Base-by-base conservation (phyloP, 2,888 invertebrate genomes). In the Campoplex nolae region DNA sequence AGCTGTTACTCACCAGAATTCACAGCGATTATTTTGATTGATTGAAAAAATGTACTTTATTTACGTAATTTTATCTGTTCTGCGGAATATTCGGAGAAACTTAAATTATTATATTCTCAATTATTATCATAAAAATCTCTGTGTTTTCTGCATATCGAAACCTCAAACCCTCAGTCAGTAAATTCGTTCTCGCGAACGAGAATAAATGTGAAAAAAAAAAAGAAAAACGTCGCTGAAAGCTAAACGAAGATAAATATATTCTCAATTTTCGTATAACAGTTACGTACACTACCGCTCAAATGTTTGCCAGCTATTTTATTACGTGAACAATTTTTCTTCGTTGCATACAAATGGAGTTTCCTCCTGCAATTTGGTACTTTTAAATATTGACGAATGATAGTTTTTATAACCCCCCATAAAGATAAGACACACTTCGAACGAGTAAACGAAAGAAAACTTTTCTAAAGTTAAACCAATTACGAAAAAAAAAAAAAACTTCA, bases 231-330 rank as follows among this genome's bases (percentile, higher is more conserved):
- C 32, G 32, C 32, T 62, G 32, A 32, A 62, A 62, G 62, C 62
- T 62, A 62, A 32, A 32, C 62, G 62, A 32, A 62, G 6, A 32
- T 32, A 4, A 58, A 58, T 32, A 58, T 62, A 32, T 62, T 32
- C 16, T 62, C 32, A 62, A 62, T 62, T 62, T 62, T 62, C 62
- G 16, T 62, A 62, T 32, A 32, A 62, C 62, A 62, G 62, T 16
- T 32, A 13, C 32, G 32, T 62, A 16, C 32, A 62, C 32, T 62
- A 62, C 62, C 62, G 62, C 16, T 62, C 62, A 62, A 62, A 32
- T 16, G 32, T 62, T 62, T 7, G 16, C 16, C 16, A 32, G 32
- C 32, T 7, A 62, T 62, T 32, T 16, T 28, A 32, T 62, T 6
- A 16, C 32, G 28, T n/a, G 13, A 58, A 58, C 32, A 0, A 58